Conservation (phyloP, 1,140 invertebrate species). For the Drosophila gunungcola region DNA sequence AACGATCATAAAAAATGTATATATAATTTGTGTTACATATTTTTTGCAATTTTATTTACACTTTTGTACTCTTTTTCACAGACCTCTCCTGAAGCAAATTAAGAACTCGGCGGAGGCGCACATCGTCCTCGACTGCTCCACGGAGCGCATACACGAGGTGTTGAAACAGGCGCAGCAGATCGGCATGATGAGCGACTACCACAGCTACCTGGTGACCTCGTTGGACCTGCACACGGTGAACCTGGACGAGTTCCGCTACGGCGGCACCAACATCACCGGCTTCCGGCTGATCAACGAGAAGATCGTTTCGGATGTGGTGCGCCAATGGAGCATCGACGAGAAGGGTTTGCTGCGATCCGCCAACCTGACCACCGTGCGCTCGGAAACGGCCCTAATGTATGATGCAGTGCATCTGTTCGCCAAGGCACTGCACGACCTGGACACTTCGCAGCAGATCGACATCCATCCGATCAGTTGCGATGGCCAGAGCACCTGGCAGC, state of each 20-base stretch:
- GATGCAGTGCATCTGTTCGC: slow-evolving; percentile 97
- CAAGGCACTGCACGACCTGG: slow-evolving; percentile 95
- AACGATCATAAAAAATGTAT: no score
- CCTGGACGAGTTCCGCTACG: slow-evolving; percentile 96
- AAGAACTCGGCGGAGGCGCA: slow-evolving; percentile 95
- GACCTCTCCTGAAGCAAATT: slow-evolving; percentile 95
- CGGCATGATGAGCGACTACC: slow-evolving; percentile 97
- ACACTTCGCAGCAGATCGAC: slow-evolving; percentile 95
- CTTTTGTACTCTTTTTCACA: slow-evolving; percentile 74
- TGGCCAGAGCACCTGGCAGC: slow-evolving; percentile 95
- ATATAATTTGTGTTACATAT: no score
- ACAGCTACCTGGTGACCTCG: slow-evolving; percentile 96
- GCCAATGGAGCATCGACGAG: slow-evolving; percentile 88
- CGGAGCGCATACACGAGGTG: slow-evolving; percentile 92
- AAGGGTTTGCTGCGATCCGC: slow-evolving; percentile 75
- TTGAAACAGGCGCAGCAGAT: slow-evolving; percentile 97
- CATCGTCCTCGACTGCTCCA: slow-evolving; percentile 96
- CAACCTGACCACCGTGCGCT: slow-evolving; percentile 87
- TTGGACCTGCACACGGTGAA: slow-evolving; percentile 95
- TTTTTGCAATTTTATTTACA: no score
- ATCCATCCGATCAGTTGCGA: slow-evolving; percentile 95
- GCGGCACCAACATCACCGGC: slow-evolving; percentile 96
- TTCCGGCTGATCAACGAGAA: slow-evolving; percentile 88
- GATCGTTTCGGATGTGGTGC: slow-evolving; percentile 89
- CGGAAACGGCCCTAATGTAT: slow-evolving; percentile 97